These are phyloP conservation scores for Drosophila quinaria DNA, from an alignment of 2,888 invertebrate species.

Conservation along the genomic window DNA sequence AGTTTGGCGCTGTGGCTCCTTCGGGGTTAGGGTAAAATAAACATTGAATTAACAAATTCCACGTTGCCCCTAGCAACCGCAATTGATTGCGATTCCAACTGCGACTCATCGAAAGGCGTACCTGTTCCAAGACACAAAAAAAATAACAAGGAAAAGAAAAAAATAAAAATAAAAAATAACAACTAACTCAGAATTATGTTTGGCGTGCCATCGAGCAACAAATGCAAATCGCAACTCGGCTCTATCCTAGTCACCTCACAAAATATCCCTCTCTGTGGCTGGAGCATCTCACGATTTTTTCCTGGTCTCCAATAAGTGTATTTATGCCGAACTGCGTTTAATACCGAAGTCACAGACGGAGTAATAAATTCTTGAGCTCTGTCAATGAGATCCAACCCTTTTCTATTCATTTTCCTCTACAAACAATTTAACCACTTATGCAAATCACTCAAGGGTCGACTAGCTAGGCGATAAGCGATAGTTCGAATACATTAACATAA, in stretches of 20 bases:
- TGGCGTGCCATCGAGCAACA: constrained; percentile 76
- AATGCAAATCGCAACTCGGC: constrained; percentile 73
- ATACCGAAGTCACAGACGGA: constrained; percentile 65
- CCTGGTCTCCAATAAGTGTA: constrained; percentile 30
- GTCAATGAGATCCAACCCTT: constrained; percentile 64
- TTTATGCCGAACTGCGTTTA: constrained; percentile 68
- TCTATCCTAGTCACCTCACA: constrained; percentile 12
- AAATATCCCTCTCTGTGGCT: constrained; percentile 5
- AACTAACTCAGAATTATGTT: constrained; percentile 72
- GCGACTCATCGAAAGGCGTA: constrained; percentile 51
- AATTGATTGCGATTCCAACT: constrained; percentile 74
- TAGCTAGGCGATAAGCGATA: background rate
- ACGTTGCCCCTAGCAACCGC: constrained; percentile 83
- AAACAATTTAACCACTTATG: constrained; percentile 53
- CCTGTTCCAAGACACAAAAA: background rate
- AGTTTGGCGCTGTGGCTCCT: constrained; percentile 45
- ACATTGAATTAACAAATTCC: constrained; percentile 86
- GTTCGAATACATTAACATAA: constrained; percentile 6
- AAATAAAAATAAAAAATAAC: background rate
- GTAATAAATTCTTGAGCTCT: constrained; percentile 59
- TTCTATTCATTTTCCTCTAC: constrained; percentile 34
- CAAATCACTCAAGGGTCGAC: constrained; percentile 17
- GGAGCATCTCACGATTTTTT: constrained; percentile 44
- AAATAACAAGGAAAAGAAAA: background rate
- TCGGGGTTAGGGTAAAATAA: constrained; percentile 65